A percentile compares a stretch with the other conserved stretches of the same genome.
Evolutionary conservation across 2,888 invertebrate genomes (phyloP).

Genomic region (Tethea ocularis): DNA sequence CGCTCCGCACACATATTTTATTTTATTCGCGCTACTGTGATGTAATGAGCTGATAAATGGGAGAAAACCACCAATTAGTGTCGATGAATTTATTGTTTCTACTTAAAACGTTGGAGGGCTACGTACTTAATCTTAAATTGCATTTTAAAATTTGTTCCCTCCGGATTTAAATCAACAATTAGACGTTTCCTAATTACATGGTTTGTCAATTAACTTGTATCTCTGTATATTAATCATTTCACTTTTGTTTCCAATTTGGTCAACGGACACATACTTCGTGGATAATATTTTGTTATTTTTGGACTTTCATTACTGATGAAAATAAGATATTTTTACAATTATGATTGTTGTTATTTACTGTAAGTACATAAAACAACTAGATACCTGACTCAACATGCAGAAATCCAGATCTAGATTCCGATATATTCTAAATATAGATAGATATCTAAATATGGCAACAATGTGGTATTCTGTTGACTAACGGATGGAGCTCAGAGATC

Average conservation of each 20-base stretch:
- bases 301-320: background rate
- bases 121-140: constrained; percentile 78
- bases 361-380: background rate
- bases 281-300: background rate
- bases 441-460: background rate
- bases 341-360: background rate
- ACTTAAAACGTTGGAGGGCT: constrained; percentile 83
- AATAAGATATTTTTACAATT: too few species aligned
- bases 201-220: constrained; percentile 33
- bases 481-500: background rate
- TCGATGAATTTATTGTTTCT: constrained; percentile 84
- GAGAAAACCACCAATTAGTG: constrained; percentile 84
- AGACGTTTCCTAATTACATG: constrained; percentile 29
- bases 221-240: constrained; percentile 5
- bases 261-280: background rate
- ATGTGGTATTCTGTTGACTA: background rate
- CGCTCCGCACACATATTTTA: constrained; percentile 82
- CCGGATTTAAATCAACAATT: constrained; percentile 65
- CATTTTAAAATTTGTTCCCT: constrained; percentile 68
- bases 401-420: background rate
- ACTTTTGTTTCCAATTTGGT: background rate
- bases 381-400: background rate
- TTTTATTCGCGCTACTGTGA: constrained; percentile 84
- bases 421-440: too few species aligned
- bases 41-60: constrained; percentile 84